Evolutionary conservation across 2,888 invertebrate species (phyloP).

Genomic region (Netelia fuscicornis): DNA sequence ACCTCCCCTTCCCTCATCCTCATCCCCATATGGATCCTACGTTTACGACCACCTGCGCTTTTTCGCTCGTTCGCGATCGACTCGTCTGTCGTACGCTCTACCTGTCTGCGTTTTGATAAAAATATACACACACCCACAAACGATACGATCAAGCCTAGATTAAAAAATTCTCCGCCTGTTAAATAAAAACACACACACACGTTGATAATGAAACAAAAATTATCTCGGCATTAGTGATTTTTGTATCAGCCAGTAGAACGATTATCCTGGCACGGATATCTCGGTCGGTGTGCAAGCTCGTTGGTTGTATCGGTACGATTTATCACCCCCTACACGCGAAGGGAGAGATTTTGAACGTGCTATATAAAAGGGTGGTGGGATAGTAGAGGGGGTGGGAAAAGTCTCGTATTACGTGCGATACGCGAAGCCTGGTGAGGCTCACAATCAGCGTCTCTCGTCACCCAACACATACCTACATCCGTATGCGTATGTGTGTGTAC

Average conservation of each 20-base stretch:
- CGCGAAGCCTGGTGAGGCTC: slow-evolving; percentile 51
- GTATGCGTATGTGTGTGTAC: neutral
- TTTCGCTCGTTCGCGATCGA: slow-evolving; percentile 2
- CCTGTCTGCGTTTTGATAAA: neutral
- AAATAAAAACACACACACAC: neutral
- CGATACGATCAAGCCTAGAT: no score
- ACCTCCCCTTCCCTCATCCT: no score
- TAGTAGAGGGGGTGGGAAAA: slow-evolving; percentile 30
- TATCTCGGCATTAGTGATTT: neutral
- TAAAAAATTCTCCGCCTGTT: neutral
- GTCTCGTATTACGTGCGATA: slow-evolving; percentile 48
- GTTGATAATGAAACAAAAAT: neutral
- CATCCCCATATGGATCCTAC: slow-evolving; percentile 33
- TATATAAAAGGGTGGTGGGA: neutral
- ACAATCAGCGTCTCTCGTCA: slow-evolving; percentile 8
- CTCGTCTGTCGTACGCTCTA: neutral
- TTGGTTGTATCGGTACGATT: slow-evolving; percentile 19
- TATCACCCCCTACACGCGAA: neutral
- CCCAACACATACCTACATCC: neutral
- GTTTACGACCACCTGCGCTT: slow-evolving; percentile 3
- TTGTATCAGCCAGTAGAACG: slow-evolving; percentile 28
- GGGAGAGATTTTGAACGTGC: slow-evolving; percentile 18
- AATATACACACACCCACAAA: neutral
- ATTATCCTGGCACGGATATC: slow-evolving; percentile 29
- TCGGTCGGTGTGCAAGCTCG: neutral